Evolutionary conservation across 1,140 invertebrate species (phyloP).

Genomic region (Adelges cooleyi): DNA sequence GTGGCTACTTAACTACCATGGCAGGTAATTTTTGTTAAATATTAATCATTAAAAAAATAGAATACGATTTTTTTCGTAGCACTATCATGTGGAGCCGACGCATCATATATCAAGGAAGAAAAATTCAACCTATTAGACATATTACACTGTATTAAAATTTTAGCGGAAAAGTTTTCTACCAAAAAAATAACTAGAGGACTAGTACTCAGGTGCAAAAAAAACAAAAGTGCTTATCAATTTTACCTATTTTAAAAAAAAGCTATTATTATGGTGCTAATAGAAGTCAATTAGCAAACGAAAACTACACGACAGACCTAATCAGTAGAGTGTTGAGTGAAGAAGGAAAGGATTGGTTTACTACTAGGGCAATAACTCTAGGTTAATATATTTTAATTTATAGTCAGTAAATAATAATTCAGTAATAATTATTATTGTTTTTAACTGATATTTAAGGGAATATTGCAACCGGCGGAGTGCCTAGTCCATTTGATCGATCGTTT

Average conservation of each 20-base stretch:
- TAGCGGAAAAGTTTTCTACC: conserved; percentile 1
- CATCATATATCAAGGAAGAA: conserved; percentile 23
- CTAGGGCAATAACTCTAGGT: conserved; percentile 3
- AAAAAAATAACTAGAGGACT: conserved; percentile 15
- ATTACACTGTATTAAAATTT: neutral
- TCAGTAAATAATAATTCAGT: neutral
- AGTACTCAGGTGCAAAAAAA: conserved; percentile 12
- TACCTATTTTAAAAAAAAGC: neutral
- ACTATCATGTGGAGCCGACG: conserved; percentile 18
- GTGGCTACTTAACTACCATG: conserved; percentile 19
- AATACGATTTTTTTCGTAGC: neutral
- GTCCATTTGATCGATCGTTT: conserved; percentile 24
- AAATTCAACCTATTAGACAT: neutral
- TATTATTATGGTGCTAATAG: neutral
- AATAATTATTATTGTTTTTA: neutral
- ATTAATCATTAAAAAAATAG: neutral
- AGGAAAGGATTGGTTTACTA: conserved; percentile 9
- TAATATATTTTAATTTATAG: neutral
- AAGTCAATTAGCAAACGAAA: conserved; percentile 5
- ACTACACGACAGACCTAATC: conserved; percentile 19
- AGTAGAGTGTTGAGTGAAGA: neutral
- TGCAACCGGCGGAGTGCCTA: conserved; percentile 12
- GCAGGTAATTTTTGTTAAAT: neutral
- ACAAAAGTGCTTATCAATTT: neutral
- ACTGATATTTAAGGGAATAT: conserved; percentile 15